Percentiles rank a stretch among this genome's conserved stretches.
Conservation (phyloP, 2,113 vertebrate genomes). For the Irena cyanogastra region DNA sequence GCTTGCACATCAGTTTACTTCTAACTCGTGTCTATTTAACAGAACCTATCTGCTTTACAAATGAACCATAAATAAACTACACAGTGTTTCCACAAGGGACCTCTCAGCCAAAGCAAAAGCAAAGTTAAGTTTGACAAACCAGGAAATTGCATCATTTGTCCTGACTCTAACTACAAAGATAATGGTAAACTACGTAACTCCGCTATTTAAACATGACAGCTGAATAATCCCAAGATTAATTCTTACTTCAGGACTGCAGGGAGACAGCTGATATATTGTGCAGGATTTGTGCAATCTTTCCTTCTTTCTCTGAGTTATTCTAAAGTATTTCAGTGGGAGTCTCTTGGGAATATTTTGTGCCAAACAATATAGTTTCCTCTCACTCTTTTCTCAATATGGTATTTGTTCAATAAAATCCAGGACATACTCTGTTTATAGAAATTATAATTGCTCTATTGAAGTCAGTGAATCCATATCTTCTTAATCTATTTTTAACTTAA, state of each 20-base stretch:
- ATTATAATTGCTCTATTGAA: background rate
- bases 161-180: background rate
- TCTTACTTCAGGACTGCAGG: background rate
- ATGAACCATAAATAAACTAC: background rate
- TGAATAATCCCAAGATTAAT: background rate
- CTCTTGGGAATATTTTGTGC: background rate
- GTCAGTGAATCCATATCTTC: background rate
- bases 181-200: background rate
- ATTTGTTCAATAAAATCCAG: background rate
- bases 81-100: background rate
- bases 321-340: background rate
- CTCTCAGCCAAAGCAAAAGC: background rate
- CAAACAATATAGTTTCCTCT: background rate
- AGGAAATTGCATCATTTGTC: background rate
- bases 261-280: background rate
- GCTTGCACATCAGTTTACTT: background rate
- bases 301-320: background rate
- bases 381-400: background rate
- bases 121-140: conserved; percentile 26
- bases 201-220: background rate
- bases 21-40: background rate
- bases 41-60: background rate
- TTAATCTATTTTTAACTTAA: background rate
- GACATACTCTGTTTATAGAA: background rate
- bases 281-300: background rate